Base-by-base conservation (phyloP, 1,140 invertebrate genomes). In the Tetraneura akinire region DNA sequence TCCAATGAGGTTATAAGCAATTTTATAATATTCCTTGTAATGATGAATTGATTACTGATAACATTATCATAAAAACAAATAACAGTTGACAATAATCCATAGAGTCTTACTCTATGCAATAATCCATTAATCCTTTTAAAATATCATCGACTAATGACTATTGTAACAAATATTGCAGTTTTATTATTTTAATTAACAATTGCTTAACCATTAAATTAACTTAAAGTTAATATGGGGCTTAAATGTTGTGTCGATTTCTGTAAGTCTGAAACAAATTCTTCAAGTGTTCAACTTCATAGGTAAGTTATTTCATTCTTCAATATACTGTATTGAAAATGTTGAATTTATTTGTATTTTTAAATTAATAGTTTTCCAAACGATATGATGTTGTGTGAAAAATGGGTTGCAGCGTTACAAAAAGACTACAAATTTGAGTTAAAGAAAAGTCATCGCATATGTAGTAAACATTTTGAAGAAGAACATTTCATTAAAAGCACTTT, bases 401-500 rank as follows among this genome's bases (percentile, higher is more conserved):
- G 57, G 26, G 57, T 29, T 6, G 10, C 57, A 60, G 26, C 57
- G 16, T 60, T 60, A 14, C n/a, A 60, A 14, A 60, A 60, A 8
- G 14, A 60, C n/a, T 60, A 37, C 32, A 8, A 3, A 37, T 37
- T 37, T 37, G 32, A 37, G 13, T 1, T 18, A 3, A 26, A 57
- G 18, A 57, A 57, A 57, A 57, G 10, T 57, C 55, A 57, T 57
- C 55, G 55, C 16, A 57, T 57, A 26, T 57, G 55, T 57, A 57
- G 21, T 57, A 57, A 57, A 26, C 55, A 57, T 57, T 57, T 57
- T 57, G 21, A 57, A 26, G 23, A 57, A 1, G 0, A 26, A 1
- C 10, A 57, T 1, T 57, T 57, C 13, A 26, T 29, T 57, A 57
- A n/a, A 57, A 57, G 11, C 14, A 18, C 1, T 57, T 57, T 57